A percentile compares a stretch with the other conserved stretches of the same genome.
phyloP scores from a whole-genome alignment of 2,113 vertebrate species.

The Odocoileus virginianus region DNA sequence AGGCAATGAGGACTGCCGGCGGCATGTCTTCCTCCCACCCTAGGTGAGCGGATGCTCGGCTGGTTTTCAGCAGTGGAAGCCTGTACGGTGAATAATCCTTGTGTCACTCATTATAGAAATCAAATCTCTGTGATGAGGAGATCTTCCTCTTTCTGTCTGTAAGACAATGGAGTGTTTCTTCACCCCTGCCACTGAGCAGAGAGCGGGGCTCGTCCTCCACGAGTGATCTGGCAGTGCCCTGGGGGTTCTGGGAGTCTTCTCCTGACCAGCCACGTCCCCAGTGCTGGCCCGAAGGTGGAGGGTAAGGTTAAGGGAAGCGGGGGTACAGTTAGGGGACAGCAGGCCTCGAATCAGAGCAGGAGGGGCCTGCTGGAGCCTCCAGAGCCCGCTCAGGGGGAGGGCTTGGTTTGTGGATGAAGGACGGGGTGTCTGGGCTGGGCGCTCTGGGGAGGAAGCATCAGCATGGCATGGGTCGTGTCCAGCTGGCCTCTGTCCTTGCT shows the following conservation, averaged over 20 bases:
- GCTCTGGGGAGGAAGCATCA: fast-evolving
- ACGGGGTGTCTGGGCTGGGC: fast-evolving
- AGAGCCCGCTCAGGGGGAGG: background rate
- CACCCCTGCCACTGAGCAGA: background rate
- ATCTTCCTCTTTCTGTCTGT: background rate
- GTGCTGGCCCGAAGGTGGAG: background rate
- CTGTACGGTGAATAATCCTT: background rate
- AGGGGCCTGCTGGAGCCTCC: background rate
- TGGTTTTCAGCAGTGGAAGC: background rate
- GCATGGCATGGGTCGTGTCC: background rate
- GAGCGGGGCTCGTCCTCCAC: fast-evolving
- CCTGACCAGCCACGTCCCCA: fast-evolving
- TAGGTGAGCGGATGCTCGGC: fast-evolving
- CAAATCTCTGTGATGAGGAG: background rate
- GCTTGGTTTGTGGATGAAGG: background rate
- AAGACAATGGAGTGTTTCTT: background rate
- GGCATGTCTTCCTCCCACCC: no score
- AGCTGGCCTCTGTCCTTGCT: background rate
- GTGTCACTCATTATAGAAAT: background rate
- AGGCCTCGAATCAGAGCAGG: background rate
- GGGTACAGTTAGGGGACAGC: background rate
- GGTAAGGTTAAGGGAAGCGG: background rate
- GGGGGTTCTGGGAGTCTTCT: background rate
- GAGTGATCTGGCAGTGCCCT: background rate
- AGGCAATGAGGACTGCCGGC: fast-evolving